Evolutionary conservation across 2,797 vertebrate genomes (phyloP).

Genomic region (Lacerta viridis): DNA sequence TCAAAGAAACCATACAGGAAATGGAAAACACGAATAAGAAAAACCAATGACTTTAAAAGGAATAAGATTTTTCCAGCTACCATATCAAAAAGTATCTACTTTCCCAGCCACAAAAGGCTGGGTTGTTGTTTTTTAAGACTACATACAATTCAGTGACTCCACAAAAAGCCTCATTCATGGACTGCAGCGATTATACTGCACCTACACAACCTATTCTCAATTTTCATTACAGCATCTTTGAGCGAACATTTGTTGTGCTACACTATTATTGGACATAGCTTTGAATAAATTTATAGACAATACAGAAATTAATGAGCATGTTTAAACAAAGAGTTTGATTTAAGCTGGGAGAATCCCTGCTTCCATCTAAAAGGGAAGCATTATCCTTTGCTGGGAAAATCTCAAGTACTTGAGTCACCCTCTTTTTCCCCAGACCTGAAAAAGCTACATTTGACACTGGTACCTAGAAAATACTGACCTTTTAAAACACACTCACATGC

Average conservation of each 20-base stretch:
- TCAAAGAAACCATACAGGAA: background rate
- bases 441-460: too few species aligned
- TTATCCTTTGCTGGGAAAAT: background rate
- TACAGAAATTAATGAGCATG: background rate
- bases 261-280: background rate
- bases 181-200: background rate
- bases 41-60: background rate
- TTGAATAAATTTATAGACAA: background rate
- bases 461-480: background rate
- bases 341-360: background rate
- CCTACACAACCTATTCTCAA: background rate
- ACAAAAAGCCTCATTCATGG: background rate
- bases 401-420: background rate
- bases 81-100: background rate
- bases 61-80: background rate
- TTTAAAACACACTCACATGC: background rate
- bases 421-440: background rate
- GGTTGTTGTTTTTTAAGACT: background rate
- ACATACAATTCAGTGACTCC: background rate
- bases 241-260: background rate
- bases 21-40: background rate
- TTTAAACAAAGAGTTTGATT: conserved; percentile 2
- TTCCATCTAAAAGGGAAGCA: too few species aligned
- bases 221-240: background rate
- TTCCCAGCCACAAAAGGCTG: background rate